These are phyloP conservation scores for Ophonus ardosiacus DNA, from an alignment of 2,888 invertebrate species.

Conservation along the genomic window DNA sequence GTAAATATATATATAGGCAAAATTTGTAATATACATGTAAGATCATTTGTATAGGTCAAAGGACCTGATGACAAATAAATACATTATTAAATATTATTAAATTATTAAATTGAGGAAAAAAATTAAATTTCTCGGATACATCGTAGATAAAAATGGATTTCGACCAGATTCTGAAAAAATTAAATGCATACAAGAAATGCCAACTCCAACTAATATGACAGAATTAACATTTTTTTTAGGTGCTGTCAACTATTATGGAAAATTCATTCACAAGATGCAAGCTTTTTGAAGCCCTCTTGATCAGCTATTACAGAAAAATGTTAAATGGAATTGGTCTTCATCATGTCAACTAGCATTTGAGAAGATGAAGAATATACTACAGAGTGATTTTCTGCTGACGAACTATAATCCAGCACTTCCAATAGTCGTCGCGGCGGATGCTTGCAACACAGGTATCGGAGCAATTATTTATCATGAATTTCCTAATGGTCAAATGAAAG, in stretches of 20 bases:
- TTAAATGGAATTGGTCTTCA: not conserved
- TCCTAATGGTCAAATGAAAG: not conserved
- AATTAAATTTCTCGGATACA: not conserved
- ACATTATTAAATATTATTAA: too few species aligned
- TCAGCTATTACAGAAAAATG: not conserved
- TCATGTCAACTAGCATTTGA: not conserved
- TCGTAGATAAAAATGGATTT: not conserved
- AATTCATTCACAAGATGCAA: not conserved
- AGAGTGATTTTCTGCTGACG: not conserved
- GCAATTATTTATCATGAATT: not conserved
- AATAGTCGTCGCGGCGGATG: not conserved
- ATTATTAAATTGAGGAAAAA: not conserved
- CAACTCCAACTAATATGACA: not conserved
- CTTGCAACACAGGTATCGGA: not conserved
- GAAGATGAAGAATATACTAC: not conserved
- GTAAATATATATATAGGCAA: too few species aligned
- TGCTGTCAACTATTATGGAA: not conserved
- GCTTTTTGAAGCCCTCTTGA: not conserved
- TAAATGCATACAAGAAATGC: not conserved
- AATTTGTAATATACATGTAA: too few species aligned
- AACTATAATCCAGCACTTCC: not conserved
- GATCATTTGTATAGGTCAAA: too few species aligned
- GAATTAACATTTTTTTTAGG: not conserved
- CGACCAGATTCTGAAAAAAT: not conserved
- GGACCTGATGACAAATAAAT: too few species aligned